Evolutionary conservation across 2,113 vertebrate genomes (phyloP), one percentile per base, ranked within the genome.

Genomic region (Baryphthengus martii): DNA sequence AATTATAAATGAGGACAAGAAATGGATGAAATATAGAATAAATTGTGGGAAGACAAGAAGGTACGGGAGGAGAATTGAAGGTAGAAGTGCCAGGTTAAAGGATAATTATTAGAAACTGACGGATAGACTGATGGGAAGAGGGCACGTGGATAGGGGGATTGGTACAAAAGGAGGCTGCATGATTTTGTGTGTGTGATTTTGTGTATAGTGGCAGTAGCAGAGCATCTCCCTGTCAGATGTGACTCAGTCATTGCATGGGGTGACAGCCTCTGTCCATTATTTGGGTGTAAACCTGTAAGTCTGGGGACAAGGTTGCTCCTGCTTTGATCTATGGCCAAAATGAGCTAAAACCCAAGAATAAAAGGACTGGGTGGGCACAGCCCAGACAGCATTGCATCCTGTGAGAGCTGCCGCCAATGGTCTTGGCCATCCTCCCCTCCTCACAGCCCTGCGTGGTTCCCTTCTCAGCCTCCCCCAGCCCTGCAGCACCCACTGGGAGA

Each of bases 1-100:
- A 97, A 96, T 96, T 96, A 94, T 97, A 95, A 97, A 97, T 93
- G 95, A 94, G 82, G 73, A 93, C 70, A 73, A 95, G 92, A 95
- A 96, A 94, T 89, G 91, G 92, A 82, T 85, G 88, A 96, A 94
- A 94, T 94, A 80, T 10, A 65, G 93, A 95, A 97, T 97, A 95
- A 96, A 96, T 97, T 93, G 93, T 6, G 11, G 75, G 65, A 81
- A 86, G 91, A 35, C 83, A 87, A 90, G 55, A 87, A 91, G 77
- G 85, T 80, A 11, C 9, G 1, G 71, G 55, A 83, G 67, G 39
- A 83, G 78, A 94, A 95, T 14, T 92, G 86, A 85, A 95, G 90
- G 75, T 85, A 95, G 75, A 94, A 95, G 59, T 83, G 92, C 73
- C 59, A 80, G 88, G 80, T 96, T 95, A 93, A 91, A 96, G 85